A percentile compares a stretch with the other conserved stretches of the same genome.
phyloP scores from a whole-genome alignment of 2,797 vertebrate species.

The Xenopus petersii region DNA sequence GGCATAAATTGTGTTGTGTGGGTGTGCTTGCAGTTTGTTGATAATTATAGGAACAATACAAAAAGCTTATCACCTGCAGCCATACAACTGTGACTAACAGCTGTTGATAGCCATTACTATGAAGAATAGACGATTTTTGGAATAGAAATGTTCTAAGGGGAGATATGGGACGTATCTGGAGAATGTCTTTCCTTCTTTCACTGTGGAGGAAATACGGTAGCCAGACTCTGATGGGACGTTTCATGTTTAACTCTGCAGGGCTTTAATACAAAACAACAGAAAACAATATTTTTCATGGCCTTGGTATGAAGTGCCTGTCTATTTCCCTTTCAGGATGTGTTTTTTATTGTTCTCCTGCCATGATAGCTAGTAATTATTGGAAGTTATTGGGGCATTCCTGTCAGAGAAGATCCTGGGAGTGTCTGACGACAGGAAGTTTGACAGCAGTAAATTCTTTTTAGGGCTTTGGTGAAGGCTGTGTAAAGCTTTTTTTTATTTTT shows the following conservation, averaged over 20 bases:
- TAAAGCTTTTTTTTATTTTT: slow-evolving; percentile 10
- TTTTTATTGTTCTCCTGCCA: slow-evolving; percentile 32
- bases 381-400: slow-evolving; percentile 43
- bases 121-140: slow-evolving; percentile 32
- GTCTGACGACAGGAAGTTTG: slow-evolving; percentile 43
- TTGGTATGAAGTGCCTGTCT: not conserved
- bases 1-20: not conserved
- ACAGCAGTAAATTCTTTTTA: slow-evolving; percentile 44
- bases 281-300: slow-evolving; percentile 6
- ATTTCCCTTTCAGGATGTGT: not conserved
- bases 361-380: slow-evolving; percentile 36
- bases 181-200: slow-evolving; percentile 47
- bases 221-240: slow-evolving; percentile 14
- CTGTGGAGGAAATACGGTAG: slow-evolving; percentile 36
- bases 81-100: slow-evolving; percentile 37
- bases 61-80: slow-evolving; percentile 49
- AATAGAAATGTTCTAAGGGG: slow-evolving; percentile 30
- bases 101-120: slow-evolving; percentile 9
- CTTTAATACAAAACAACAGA: not conserved
- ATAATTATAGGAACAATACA: slow-evolving; percentile 50
- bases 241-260: not conserved
- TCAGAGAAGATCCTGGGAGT: slow-evolving; percentile 40
- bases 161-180: slow-evolving; percentile 48
- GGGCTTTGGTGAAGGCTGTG: slow-evolving; percentile 24
- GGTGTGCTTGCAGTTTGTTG: slow-evolving; percentile 28